Base-by-base conservation (phyloP, 2,888 invertebrate species). In the Andrena marginata region DNA sequence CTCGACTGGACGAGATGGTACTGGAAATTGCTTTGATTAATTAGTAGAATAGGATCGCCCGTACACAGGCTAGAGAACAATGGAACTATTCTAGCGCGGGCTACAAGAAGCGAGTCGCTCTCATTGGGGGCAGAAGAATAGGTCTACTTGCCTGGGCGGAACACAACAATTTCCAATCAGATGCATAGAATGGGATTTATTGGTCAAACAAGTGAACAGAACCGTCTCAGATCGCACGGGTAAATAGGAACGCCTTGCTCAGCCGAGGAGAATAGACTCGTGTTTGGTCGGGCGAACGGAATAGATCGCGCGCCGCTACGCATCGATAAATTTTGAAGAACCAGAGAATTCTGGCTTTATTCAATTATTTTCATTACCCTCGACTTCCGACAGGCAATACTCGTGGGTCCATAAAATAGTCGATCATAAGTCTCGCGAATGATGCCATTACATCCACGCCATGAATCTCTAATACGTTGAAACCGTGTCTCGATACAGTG, bases 181-280 rank as follows among this genome's bases (percentile, higher is more conserved):
- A 42, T 26, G 33, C 16, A 2, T 31, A 23, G n/a, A 20, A 20
- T 13, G 8, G 60, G 60, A 13, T 10, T 29, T 31, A n/a, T 49
- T 62, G 48, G n/a, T 71, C 71, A 31, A 48, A 62, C 54, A 54
- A 63, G 33, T 62, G 48, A 70, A 70, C 60, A 31, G 3, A 31
- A 7, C 23, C 35, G 20, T 16, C 42, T 60, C 31, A 31, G 20
- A 48, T 60, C n/a, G 20, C 60, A 1, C n/a, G 48, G 16, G 70
- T 60, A 62, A 23, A 51, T 33, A 54, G 63, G 35, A 26, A 8
- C 16, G 29, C 16, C 2, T 23, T 13, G 70, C 31, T 60, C 60
- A 23, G 60, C 5, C 70, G n/a, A 72, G 63, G 26, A 13, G 63
- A 63, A 54, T 42, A 48, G 60, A 48, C 10, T 42, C 29, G 31